phyloP scores from a whole-genome alignment of 2,888 invertebrate genomes.

The Mythimna impura region DNA sequence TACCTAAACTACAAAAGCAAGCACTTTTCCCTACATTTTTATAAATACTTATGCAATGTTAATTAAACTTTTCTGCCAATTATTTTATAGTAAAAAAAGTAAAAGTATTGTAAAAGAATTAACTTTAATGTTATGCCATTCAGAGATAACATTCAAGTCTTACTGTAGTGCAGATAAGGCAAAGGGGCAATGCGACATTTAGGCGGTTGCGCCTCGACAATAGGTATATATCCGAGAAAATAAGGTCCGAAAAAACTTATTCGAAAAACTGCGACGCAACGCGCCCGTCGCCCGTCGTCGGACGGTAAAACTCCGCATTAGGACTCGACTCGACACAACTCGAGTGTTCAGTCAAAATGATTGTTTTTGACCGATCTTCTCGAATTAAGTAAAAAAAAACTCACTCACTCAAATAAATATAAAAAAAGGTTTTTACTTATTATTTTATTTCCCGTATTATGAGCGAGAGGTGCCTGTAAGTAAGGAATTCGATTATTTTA shows the following conservation, averaged over 20 bases:
- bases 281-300: slow-evolving; percentile 21
- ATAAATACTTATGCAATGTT: background rate
- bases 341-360: slow-evolving; percentile 23
- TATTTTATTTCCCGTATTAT: slow-evolving; percentile 10
- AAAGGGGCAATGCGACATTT: slow-evolving; percentile 3
- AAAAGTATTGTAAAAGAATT: no score
- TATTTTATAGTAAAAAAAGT: no score
- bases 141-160: background rate
- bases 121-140: background rate
- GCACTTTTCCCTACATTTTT: background rate
- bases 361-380: slow-evolving; percentile 2
- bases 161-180: background rate
- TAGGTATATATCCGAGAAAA: slow-evolving; percentile 8
- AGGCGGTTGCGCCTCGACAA: background rate
- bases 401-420: slow-evolving; percentile 9
- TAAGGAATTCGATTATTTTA: slow-evolving; percentile 15
- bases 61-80: no score
- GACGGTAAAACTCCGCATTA: slow-evolving; percentile 23
- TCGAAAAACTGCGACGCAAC: slow-evolving; percentile 21
- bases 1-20: background rate
- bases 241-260: slow-evolving; percentile 6
- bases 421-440: background rate
- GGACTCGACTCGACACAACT: background rate
- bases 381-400: slow-evolving; percentile 7
- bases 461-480: background rate